Evolutionary conservation across 2,888 invertebrate genomes (phyloP), one percentile per base, ranked within the genome.

Genomic region (Aphodius sticticus): DNA sequence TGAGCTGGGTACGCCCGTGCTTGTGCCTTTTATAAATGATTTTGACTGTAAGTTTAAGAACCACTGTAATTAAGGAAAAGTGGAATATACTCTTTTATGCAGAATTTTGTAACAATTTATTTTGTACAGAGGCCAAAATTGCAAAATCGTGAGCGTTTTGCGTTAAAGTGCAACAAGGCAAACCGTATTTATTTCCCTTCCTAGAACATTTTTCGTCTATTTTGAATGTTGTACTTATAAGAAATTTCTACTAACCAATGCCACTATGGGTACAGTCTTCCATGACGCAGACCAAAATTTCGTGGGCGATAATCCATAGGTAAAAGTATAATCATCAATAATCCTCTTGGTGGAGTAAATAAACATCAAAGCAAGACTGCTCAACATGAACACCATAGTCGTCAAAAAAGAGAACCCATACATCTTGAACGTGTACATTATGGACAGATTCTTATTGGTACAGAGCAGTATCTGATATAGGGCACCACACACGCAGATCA

Each of bases 301-400:
- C 9, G 75, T 69, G 14, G 79, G 77, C 0, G 80, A 76, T 6
- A 14, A 15, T 14, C 81, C 81, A 37, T 80, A 77, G n/a, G 77
- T 77, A 16, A 82, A 83, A 36, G 78, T 81, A 69, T 81, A 83
- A 76, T 83, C 83, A 35, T 80, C 80, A 7, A 80, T 70, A 35
- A 83, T 79, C 36, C 81, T 80, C 38, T 79, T 74, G 0, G 79
- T 78, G 0, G 82, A 81, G 74, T 82, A 83, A 35, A 83, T 77
- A 16, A 81, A 83, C 26, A 79, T 76, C 37, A 83, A 16, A 15
- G 81, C 81, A 15, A 79, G 74, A 15, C 71, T 80, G n/a, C 78
- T 16, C 14, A 81, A 12, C 16, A 80, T 16, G 4, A 83, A 53
- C 14, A 79, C 69, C 2, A 79, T 78, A 4, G 77, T 79, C 16